Conservation (phyloP, 2,888 invertebrate genomes). For the Drosophila dives region DNA sequence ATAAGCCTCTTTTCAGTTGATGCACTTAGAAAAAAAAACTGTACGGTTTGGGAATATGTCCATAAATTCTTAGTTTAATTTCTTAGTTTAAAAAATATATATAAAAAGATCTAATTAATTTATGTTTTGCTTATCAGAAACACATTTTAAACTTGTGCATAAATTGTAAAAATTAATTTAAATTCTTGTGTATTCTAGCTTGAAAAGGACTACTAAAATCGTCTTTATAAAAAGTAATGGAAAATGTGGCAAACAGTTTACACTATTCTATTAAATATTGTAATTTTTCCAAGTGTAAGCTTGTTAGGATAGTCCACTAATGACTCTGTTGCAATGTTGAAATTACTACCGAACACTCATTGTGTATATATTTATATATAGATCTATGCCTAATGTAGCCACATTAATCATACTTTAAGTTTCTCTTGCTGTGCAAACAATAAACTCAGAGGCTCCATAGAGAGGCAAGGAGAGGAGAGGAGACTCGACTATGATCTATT, state of each 20-base stretch:
- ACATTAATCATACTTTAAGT: conserved; percentile 77
- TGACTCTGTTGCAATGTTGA: conserved; percentile 58
- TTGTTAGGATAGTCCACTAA: conserved; percentile 62
- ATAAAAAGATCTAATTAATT: too few species aligned
- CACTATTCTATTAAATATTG: neutral
- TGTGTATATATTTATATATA: conserved; percentile 10
- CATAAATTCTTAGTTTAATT: neutral
- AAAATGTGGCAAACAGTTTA: neutral
- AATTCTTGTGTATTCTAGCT: neutral
- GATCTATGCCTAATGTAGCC: conserved; percentile 48
- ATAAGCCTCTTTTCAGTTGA: conserved; percentile 16
- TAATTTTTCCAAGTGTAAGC: conserved; percentile 20
- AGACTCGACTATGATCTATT: conserved; percentile 47
- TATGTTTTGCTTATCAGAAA: neutral
- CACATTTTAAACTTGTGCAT: too few species aligned
- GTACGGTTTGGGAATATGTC: accelerated
- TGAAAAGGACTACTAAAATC: neutral
- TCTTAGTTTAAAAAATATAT: too few species aligned
- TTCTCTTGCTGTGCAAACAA: conserved; percentile 60
- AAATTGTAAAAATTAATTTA: neutral
- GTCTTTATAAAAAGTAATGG: accelerated
- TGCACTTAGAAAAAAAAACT: neutral
- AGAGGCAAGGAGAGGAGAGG: neutral
- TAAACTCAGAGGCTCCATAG: conserved; percentile 22
- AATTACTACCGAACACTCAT: conserved; percentile 57